Conservation (phyloP, 1,140 invertebrate genomes). For the Ladona fulva region DNA sequence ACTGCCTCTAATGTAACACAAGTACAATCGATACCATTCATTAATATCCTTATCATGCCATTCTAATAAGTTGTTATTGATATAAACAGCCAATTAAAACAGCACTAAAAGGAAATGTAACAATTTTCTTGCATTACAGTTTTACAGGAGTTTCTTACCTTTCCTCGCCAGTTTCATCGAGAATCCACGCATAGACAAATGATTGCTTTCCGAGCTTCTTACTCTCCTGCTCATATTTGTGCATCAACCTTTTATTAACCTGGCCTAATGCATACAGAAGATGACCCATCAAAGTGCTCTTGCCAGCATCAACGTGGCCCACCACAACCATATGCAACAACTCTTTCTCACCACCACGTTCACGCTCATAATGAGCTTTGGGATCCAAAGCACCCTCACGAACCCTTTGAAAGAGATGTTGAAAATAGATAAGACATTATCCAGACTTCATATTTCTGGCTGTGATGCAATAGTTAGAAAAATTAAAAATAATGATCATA, state of each 20-base stretch:
- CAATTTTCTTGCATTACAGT: too few species aligned
- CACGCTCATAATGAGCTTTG: conserved; percentile 57
- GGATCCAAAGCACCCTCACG: conserved; percentile 42
- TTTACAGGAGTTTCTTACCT: conserved; percentile 40
- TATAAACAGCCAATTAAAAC: background rate
- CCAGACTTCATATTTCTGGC: too few species aligned
- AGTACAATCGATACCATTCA: too few species aligned
- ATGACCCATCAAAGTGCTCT: conserved; percentile 96
- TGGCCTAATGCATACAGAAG: conserved; percentile 81
- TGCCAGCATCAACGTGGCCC: conserved; percentile 98
- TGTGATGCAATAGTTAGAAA: too few species aligned
- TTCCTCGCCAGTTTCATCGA: conserved; percentile 99
- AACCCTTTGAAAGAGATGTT: conserved; percentile 16
- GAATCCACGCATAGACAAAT: conserved; percentile 97
- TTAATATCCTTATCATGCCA: too few species aligned
- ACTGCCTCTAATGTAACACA: too few species aligned
- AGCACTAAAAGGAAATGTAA: background rate
- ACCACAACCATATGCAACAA: conserved; percentile 91
- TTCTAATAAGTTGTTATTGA: too few species aligned
- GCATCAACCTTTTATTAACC: conserved; percentile 83
- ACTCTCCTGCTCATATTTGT: conserved; percentile 97
- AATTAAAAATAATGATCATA: too few species aligned
- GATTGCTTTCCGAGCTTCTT: conserved; percentile 96
- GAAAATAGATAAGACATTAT: conserved; percentile 13
- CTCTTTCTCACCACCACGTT: conserved; percentile 63